A percentile compares a stretch with the other conserved stretches of the same genome.
These are phyloP conservation scores for Enteromius afrohamiltoni DNA, from an alignment of 2,797 vertebrate species.

Conservation along the genomic window DNA sequence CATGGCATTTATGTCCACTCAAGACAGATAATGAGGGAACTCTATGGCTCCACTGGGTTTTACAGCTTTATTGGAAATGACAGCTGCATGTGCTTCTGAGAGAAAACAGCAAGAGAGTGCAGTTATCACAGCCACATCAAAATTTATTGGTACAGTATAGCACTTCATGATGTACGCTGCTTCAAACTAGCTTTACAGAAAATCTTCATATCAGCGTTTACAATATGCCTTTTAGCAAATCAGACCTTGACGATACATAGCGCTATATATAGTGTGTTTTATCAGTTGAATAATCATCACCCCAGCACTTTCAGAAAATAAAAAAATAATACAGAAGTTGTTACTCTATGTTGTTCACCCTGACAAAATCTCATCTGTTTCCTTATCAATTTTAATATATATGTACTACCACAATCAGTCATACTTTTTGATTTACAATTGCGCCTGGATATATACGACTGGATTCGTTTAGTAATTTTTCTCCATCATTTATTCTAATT, in stretches of 20 bases:
- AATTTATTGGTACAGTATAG: background rate
- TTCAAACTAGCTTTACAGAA: background rate
- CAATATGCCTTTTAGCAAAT: background rate
- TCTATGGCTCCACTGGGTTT: constrained; percentile 72
- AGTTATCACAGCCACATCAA: background rate
- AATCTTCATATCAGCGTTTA: background rate
- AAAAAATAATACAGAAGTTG: background rate
- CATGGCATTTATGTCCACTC: constrained; percentile 74
- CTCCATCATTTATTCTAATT: constrained; percentile 2
- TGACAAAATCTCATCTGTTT: background rate
- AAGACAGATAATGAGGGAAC: constrained; percentile 79
- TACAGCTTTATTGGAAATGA: constrained; percentile 58
- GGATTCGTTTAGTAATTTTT: background rate
- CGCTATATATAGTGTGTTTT: background rate
- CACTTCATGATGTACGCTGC: background rate
- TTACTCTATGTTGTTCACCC: background rate
- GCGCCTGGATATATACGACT: background rate
- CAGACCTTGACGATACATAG: background rate
- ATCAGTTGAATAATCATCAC: background rate
- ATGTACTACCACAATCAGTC: background rate
- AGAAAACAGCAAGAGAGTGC: background rate
- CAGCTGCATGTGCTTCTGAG: constrained; percentile 6
- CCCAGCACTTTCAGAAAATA: background rate
- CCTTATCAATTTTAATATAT: constrained; percentile 2
- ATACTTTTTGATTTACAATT: background rate